A percentile compares a stretch with the other conserved stretches of the same genome.
phyloP scores from a whole-genome alignment of 2,797 vertebrate species.

The Rhinophrynus dorsalis region DNA sequence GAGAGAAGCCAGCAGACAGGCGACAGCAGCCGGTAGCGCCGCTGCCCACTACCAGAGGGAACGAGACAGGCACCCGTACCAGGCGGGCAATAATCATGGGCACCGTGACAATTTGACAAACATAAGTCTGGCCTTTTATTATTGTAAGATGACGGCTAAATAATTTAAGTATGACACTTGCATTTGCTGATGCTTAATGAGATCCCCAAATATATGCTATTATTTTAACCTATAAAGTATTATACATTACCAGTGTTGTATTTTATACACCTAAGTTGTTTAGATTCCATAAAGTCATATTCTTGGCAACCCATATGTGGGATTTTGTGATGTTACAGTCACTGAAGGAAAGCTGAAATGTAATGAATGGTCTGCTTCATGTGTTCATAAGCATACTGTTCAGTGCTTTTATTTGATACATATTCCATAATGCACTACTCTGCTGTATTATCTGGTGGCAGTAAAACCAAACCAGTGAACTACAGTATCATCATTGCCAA shows the following conservation, averaged over 20 bases:
- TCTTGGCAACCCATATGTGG: constrained; percentile 63
- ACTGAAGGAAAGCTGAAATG: constrained; percentile 55
- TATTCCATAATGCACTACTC: constrained; percentile 49
- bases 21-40: no score
- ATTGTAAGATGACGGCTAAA: constrained; percentile 77
- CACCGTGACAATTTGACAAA: no score
- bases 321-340: constrained; percentile 60
- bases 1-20: no score
- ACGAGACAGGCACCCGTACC: no score
- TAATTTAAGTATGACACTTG: constrained; percentile 69
- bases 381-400: constrained; percentile 67
- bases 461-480: constrained; percentile 51
- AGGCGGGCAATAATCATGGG: no score
- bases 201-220: constrained; percentile 66
- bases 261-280: constrained; percentile 62
- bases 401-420: constrained; percentile 74
- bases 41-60: no score
- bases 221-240: constrained; percentile 64
- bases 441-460: constrained; percentile 43
- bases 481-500: constrained; percentile 55
- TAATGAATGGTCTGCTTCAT: constrained; percentile 56
- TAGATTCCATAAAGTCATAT: constrained; percentile 59
- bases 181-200: constrained; percentile 72
- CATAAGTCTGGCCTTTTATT: no score
- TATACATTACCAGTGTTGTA: constrained; percentile 65